A percentile compares a stretch with the other conserved stretches of the same genome.
These are phyloP conservation scores for Himalopsyche anomala DNA, from an alignment of 2,888 invertebrate genomes.

Conservation along the genomic window DNA sequence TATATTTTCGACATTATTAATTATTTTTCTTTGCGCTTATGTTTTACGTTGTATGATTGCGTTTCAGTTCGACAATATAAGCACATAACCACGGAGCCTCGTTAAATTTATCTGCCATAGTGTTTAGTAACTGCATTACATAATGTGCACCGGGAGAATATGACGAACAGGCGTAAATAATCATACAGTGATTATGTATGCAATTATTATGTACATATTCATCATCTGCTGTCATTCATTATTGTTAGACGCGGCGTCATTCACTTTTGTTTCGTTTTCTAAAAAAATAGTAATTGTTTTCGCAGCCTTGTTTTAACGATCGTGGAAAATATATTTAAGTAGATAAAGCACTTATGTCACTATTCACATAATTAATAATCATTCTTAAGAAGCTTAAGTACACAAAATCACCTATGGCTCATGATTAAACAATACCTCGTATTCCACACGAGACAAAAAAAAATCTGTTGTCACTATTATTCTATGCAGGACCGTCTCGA, in stretches of 20 bases:
- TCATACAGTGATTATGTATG: conserved; percentile 20
- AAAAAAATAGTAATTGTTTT: not conserved
- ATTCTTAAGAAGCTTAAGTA: not conserved
- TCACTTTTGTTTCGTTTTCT: not conserved
- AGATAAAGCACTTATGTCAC: conserved; percentile 6
- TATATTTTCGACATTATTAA: too few relatives aligned
- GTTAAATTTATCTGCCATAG: not conserved
- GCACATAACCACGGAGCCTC: not conserved
- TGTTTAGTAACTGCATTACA: not conserved
- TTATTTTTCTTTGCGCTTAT: too few relatives aligned
- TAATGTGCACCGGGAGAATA: not conserved
- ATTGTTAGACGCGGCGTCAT: not conserved
- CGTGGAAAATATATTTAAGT: not conserved
- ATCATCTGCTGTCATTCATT: conserved; percentile 8
- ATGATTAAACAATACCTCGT: too few relatives aligned
- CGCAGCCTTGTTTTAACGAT: conserved; percentile 13
- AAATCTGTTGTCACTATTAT: too few relatives aligned
- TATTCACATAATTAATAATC: not conserved
- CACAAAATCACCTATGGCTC: too few relatives aligned
- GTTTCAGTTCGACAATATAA: not conserved
- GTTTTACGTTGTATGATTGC: too few relatives aligned
- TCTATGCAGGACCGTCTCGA: too few relatives aligned
- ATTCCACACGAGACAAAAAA: too few relatives aligned
- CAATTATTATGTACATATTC: not conserved
- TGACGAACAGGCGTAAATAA: conserved; percentile 10